Percentiles rank a stretch among this genome's conserved stretches.
Evolutionary conservation across 2,888 invertebrate genomes (phyloP).

Genomic region (Tinea pellionella): DNA sequence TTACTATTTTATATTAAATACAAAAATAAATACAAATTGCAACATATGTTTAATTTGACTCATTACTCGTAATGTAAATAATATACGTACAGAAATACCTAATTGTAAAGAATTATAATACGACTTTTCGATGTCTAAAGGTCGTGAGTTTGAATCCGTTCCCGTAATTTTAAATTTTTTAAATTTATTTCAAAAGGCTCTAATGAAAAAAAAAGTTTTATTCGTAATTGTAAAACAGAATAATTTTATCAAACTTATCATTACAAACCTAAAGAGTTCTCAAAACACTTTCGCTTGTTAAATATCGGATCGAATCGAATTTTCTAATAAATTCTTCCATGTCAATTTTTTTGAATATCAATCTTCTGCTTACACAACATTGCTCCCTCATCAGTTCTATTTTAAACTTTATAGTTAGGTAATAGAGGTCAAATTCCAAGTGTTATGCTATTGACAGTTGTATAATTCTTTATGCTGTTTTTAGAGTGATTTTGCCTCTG

Average conservation of each 20-base stretch:
- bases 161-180: too few species aligned
- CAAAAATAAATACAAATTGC: too few species aligned
- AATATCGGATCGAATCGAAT: slow-evolving; percentile 28
- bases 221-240: neutral
- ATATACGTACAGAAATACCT: too few species aligned
- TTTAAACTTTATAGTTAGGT: neutral
- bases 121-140: too few species aligned
- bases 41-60: too few species aligned
- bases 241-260: neutral
- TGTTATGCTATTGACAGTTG: neutral
- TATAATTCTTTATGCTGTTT: neutral
- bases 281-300: slow-evolving; percentile 28
- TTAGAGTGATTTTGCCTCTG: neutral
- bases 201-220: too few species aligned
- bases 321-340: slow-evolving; percentile 27
- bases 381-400: neutral
- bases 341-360: slow-evolving; percentile 1
- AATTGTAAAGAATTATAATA: too few species aligned
- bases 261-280: neutral
- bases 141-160: too few species aligned
- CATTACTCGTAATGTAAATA: too few species aligned
- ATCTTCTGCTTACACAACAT: neutral
- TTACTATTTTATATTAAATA: too few species aligned
- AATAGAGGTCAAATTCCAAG: neutral
- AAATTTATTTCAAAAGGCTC: too few species aligned